Conservation (phyloP, 2,888 invertebrate species). For the Acrobasis repandana region DNA sequence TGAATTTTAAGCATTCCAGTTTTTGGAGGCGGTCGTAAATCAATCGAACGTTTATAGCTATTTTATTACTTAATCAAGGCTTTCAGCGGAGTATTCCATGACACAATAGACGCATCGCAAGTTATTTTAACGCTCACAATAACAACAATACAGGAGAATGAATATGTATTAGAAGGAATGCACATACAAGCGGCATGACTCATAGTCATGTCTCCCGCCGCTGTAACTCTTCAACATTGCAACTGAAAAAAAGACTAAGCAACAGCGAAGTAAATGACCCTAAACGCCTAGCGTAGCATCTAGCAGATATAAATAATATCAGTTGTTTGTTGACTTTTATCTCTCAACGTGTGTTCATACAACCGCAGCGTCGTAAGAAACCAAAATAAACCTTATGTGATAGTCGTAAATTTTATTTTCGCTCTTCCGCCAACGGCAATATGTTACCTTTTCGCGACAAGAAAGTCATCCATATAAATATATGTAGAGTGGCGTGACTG, state of each 20-base stretch:
- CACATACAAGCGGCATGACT: conserved; percentile 33
- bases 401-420: conserved; percentile 45
- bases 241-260: conserved; percentile 55
- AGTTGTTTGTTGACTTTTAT: conserved; percentile 59
- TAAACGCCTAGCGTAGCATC: conserved; percentile 64
- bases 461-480: conserved; percentile 55
- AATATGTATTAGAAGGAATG: conserved; percentile 27
- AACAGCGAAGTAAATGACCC: conserved; percentile 67
- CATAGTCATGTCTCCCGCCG: conserved; percentile 27
- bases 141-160: conserved; percentile 15
- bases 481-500: conserved; percentile 72
- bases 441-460: conserved; percentile 48
- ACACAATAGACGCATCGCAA: conserved; percentile 7
- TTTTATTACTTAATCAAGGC: conserved; percentile 43
- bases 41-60: conserved; percentile 48
- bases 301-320: conserved; percentile 71
- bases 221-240: conserved; percentile 40
- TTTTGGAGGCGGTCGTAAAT: conserved; percentile 47
- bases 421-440: conserved; percentile 35
- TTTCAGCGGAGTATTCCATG: conserved; percentile 19
- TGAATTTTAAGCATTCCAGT: conserved; percentile 38
- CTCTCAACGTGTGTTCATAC: conserved; percentile 40
- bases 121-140: conserved; percentile 8
- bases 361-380: conserved; percentile 34
- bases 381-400: conserved; percentile 44